A percentile compares a stretch with the other conserved stretches of the same genome.
phyloP scores from a whole-genome alignment of 2,888 invertebrate species.

The Cheilosia impressa region DNA sequence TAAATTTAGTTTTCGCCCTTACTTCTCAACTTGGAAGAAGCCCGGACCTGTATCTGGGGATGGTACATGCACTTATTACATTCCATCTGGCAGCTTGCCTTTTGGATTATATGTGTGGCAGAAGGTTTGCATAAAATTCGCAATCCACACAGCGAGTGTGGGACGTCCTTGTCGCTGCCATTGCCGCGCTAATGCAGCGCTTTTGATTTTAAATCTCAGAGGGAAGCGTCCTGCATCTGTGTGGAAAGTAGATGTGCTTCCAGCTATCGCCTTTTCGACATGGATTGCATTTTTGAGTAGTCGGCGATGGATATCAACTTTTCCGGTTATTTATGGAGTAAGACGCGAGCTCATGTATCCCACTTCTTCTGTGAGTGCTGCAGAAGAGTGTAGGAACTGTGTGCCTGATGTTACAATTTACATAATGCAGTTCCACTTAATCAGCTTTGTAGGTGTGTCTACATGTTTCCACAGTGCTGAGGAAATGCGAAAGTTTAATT shows the following conservation, averaged over 20 bases:
- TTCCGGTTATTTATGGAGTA: slow-evolving; percentile 61
- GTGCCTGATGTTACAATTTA: slow-evolving; percentile 60
- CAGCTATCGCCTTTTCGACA: slow-evolving; percentile 46
- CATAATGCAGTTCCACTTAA: slow-evolving; percentile 69
- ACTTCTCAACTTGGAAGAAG: background rate
- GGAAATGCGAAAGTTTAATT: slow-evolving; percentile 47
- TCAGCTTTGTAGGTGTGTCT: slow-evolving; percentile 42
- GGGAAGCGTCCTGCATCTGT: slow-evolving; percentile 32
- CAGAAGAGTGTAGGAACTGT: background rate
- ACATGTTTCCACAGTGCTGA: slow-evolving; percentile 1
- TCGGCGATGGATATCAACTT: slow-evolving; percentile 49
- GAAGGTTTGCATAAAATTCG: slow-evolving; percentile 56
- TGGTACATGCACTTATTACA: slow-evolving; percentile 58
- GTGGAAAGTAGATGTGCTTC: slow-evolving; percentile 4
- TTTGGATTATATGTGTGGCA: slow-evolving; percentile 57
- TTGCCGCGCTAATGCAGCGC: slow-evolving; percentile 27
- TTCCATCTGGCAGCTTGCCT: slow-evolving; percentile 45
- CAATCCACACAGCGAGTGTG: slow-evolving; percentile 16
- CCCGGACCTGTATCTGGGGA: slow-evolving; percentile 10
- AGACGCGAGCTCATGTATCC: slow-evolving; percentile 21
- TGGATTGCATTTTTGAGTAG: slow-evolving; percentile 68
- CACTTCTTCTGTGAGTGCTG: background rate
- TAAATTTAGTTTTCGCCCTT: slow-evolving; percentile 32
- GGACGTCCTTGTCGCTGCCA: slow-evolving; percentile 31
- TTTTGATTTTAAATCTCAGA: slow-evolving; percentile 49